Conservation (phyloP, 2,797 vertebrate genomes). For the Clarias pachynema region DNA sequence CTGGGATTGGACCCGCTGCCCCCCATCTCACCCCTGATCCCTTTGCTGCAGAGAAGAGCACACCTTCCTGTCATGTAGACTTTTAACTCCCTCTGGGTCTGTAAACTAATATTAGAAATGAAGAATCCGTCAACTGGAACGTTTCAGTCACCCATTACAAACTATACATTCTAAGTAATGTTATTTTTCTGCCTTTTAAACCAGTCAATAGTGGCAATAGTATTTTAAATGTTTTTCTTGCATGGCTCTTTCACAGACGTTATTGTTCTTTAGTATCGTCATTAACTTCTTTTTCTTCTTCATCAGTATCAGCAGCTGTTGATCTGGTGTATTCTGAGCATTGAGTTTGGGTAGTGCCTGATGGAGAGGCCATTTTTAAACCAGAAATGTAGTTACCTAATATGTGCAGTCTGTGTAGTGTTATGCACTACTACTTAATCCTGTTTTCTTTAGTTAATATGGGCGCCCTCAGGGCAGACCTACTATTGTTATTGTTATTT, state of each 20-base stretch:
- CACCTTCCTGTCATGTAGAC: constrained; percentile 18
- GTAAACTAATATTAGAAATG: no score
- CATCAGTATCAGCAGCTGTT: neutral
- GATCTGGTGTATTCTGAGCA: neutral
- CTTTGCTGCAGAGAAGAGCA: constrained; percentile 44
- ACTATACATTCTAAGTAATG: no score
- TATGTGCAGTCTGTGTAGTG: neutral
- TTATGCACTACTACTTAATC: neutral
- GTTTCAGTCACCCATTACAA: no score
- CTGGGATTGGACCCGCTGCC: constrained; percentile 64
- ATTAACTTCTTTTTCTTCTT: neutral
- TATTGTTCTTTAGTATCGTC: neutral
- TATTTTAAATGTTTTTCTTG: no score
- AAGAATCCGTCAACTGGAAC: no score
- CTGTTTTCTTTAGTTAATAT: neutral
- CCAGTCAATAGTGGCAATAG: no score
- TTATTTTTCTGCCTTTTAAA: no score
- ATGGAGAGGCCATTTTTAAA: neutral
- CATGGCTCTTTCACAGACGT: neutral
- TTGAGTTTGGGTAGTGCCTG: neutral
- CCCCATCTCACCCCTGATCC: constrained; percentile 59
- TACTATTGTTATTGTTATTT: no score
- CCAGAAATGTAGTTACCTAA: no score
- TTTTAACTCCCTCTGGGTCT: no score
- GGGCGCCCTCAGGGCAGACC: no score